Conservation (phyloP, 2,797 vertebrate species). For the Echiichthys vipera region DNA sequence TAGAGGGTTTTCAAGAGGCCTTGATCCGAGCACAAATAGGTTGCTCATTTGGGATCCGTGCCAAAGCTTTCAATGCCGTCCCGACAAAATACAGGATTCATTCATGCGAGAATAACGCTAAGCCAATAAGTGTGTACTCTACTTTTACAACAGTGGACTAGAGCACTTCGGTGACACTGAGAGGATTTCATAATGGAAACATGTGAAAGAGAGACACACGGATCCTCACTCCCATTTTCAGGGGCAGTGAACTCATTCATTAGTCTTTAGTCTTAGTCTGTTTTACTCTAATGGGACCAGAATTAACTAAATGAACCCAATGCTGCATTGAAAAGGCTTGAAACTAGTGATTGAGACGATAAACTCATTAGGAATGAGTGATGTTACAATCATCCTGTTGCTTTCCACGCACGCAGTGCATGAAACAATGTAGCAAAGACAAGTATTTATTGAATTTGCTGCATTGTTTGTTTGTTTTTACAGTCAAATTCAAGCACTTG, state of each 20-base stretch:
- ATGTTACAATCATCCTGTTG: too few species aligned
- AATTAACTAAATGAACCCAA: too few species aligned
- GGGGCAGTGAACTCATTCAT: background rate
- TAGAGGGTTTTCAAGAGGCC: constrained; percentile 38
- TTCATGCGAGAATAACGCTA: constrained; percentile 25
- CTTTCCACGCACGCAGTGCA: too few species aligned
- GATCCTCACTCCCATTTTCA: constrained; percentile 7
- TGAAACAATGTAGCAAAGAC: too few species aligned
- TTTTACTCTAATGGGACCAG: too few species aligned
- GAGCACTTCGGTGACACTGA: background rate
- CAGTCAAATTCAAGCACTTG: too few species aligned
- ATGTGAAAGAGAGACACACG: constrained; percentile 11
- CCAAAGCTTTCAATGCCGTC: constrained; percentile 38
- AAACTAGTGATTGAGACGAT: too few species aligned
- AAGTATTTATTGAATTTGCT: too few species aligned
- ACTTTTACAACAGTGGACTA: background rate
- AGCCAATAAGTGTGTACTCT: constrained; percentile 9
- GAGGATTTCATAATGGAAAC: constrained; percentile 26
- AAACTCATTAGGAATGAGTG: too few species aligned
- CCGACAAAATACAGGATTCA: constrained; percentile 27
- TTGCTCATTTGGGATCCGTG: constrained; percentile 22
- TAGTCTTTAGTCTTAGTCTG: too few species aligned
- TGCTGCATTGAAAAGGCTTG: too few species aligned
- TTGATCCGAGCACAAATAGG: background rate
- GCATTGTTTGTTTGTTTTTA: too few species aligned